Conservation (phyloP, 1,140 invertebrate genomes). For the Trichomalopsis sarcophagae region DNA sequence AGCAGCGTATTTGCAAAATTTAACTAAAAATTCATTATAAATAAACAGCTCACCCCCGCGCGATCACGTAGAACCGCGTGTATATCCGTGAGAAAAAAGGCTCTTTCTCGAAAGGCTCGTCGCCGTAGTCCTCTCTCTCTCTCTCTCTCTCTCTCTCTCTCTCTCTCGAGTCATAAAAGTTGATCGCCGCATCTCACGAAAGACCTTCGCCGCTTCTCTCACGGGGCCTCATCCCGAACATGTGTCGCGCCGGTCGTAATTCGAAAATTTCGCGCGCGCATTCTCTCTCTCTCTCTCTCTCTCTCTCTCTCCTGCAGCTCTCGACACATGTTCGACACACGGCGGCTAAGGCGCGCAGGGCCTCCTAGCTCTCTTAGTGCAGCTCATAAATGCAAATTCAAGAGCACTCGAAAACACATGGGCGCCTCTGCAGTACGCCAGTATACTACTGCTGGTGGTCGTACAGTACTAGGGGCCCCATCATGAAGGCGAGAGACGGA, state of each 20-base stretch:
- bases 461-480: not conserved
- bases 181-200: not conserved
- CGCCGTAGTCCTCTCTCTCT: not conserved
- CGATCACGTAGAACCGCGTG: no score
- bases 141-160: not conserved
- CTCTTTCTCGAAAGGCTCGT: not conserved
- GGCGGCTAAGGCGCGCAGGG: not conserved
- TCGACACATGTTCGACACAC: constrained; percentile 47
- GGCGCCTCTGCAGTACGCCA: not conserved
- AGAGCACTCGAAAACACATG: constrained; percentile 15
- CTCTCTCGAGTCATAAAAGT: constrained; percentile 18
- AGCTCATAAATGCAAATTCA: constrained; percentile 47
- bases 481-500: not conserved
- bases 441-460: no score
- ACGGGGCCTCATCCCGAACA: constrained; percentile 9
- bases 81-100: no score
- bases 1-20: no score
- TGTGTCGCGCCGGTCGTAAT: constrained; percentile 29
- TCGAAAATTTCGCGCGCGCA: constrained; percentile 37
- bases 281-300: not conserved
- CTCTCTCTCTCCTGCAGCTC: not conserved
- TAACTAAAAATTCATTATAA: no score
- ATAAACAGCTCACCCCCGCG: no score
- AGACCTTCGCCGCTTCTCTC: constrained; percentile 1
- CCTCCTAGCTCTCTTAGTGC: not conserved